These are phyloP conservation scores for Leuciscus waleckii DNA, from an alignment of 2,797 vertebrate species.

Conservation along the genomic window DNA sequence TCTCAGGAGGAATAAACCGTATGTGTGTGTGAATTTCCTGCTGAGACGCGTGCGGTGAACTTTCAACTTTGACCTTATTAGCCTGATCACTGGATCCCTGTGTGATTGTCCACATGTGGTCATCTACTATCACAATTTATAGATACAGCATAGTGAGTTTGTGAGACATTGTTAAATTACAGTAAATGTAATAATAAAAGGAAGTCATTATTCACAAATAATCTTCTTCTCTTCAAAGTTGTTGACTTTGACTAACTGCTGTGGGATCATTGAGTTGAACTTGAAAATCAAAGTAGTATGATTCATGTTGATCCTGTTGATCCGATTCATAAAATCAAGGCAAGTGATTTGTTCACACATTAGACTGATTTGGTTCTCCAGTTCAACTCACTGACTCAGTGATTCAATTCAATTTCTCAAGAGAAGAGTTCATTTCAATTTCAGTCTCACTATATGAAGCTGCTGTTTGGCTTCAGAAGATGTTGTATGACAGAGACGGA, in stretches of 20 bases:
- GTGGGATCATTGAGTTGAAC: background rate
- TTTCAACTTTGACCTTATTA: conserved; percentile 55
- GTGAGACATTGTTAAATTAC: background rate
- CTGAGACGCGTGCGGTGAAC: conserved; percentile 40
- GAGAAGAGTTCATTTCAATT: background rate
- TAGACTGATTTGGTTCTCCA: background rate
- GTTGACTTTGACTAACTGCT: background rate
- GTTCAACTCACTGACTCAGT: background rate
- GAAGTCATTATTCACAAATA: background rate
- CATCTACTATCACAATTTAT: background rate
- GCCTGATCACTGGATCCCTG: conserved; percentile 37
- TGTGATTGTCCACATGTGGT: conserved; percentile 26
- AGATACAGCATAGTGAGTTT: background rate
- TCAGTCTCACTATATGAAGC: background rate
- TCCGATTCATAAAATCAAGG: background rate
- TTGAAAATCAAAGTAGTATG: background rate
- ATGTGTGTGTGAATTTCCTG: conserved; percentile 49
- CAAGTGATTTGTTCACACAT: background rate
- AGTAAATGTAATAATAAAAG: background rate
- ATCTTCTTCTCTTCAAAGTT: too few species aligned
- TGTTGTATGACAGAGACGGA: background rate
- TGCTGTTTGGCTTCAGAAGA: background rate
- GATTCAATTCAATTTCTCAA: background rate
- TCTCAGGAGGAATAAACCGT: conserved; percentile 41
- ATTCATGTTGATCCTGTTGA: conserved; percentile 3